Base-by-base conservation (phyloP, 2,113 vertebrate species). In the Nesogale talazaci region DNA sequence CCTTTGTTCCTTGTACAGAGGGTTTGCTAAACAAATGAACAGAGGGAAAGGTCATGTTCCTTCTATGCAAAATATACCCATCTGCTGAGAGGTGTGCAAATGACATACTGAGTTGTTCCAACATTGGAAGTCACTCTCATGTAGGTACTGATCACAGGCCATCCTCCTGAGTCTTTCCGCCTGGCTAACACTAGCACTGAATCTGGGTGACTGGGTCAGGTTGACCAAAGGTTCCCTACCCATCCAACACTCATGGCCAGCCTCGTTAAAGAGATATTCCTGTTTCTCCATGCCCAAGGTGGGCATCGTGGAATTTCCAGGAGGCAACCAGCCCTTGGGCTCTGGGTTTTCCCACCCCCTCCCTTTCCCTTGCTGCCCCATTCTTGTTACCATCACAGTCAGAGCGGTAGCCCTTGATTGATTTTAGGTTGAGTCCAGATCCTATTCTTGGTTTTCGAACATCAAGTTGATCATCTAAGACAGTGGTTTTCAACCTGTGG, bases 311-410 rank as follows among this genome's bases (percentile, higher is more conserved):
- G 79, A 17, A 17, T 65, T 92, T 82, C 42, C 5, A 2, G 2
- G 10, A 52, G 10, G 27, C 3, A 25, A 52, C 25, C 2, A 75
- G 56, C 19, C 34, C 76, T 69, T 89, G 42, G n/a, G 56, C 14
- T 91, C 70, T 89, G 42, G 38, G 56, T 17, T 91, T 79, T 83
- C 14, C 75, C n/a, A n/a, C n/a, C n/a, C 70, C 78, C 75, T 46
- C 84, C 16, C 12, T 38, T 29, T 14, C 34, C 72, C 34, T 86
- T 89, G 40, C 40, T 3, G 36, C 2, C 15, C 5, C 78, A 5
- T 85, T 90, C 88, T 69, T 94, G 61, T 59, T 90, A 19, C 61
- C 57, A 52, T 52, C 46, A 52, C 5, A 46, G 46, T 52, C 40
- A 46, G 40, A 76, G 16, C 29, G 65, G n/a, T 88, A 36, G 20